Conservation (phyloP, 2,113 vertebrate species). For the Neomonachus schauinslandi region DNA sequence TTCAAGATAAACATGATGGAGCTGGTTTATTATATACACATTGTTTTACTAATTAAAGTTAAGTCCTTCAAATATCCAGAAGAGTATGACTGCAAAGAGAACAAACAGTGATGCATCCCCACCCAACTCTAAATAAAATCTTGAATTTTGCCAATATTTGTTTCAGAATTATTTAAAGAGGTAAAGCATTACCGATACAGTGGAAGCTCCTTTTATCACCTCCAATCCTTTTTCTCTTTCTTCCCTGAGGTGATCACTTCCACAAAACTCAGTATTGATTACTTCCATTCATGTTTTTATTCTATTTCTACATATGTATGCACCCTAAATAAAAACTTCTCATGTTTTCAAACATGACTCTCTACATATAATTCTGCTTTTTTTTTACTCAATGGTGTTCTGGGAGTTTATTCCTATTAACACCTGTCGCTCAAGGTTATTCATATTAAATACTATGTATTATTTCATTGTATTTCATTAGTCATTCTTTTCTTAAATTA, state of each 20-base stretch:
- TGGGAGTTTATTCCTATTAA: not conserved
- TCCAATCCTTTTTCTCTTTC: not conserved
- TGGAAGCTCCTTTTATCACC: not conserved
- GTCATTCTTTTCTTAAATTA: not conserved
- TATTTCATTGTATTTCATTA: not conserved
- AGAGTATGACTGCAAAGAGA: not conserved
- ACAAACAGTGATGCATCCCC: not conserved
- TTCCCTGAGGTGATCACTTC: not conserved
- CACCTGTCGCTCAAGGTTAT: not conserved
- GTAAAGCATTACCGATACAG: not conserved
- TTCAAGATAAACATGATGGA: conserved; percentile 37
- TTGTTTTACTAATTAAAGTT: conserved; percentile 44
- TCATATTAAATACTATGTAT: not conserved
- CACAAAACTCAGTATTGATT: not conserved
- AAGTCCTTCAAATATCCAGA: not conserved
- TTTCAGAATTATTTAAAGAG: conserved; percentile 15
- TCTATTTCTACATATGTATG: not conserved
- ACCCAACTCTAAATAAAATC: not conserved
- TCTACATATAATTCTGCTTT: not conserved
- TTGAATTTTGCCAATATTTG: conserved; percentile 12
- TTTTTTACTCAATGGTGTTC: not conserved
- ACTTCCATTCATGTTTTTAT: not conserved
- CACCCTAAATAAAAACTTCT: not conserved
- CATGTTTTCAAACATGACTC: not conserved
- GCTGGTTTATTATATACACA: not conserved